A percentile compares a stretch with the other conserved stretches of the same genome.
Conservation (phyloP, 2,888 invertebrate genomes). For the Arenicola marina region DNA sequence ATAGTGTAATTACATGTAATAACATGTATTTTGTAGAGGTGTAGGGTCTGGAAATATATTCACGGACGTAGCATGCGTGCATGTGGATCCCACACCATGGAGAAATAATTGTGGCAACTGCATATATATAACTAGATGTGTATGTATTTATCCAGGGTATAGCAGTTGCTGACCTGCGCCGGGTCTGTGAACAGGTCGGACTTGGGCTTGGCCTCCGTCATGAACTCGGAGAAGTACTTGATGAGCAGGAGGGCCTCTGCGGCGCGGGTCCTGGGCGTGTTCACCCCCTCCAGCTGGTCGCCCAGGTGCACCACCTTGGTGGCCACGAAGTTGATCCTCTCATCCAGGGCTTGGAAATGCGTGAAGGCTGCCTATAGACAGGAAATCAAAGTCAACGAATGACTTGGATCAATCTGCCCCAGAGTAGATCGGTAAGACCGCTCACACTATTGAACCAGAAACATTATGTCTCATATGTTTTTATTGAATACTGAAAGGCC, state of each 20-base stretch:
- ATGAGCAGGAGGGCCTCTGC: slow-evolving; percentile 93
- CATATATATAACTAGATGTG: too few relatives aligned
- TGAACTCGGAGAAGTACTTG: slow-evolving; percentile 88
- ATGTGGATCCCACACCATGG: too few relatives aligned
- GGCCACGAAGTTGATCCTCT: slow-evolving; percentile 94
- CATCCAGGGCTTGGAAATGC: slow-evolving; percentile 89
- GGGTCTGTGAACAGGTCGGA: slow-evolving; percentile 85
- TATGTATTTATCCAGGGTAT: not conserved
- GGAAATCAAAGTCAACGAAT: too few relatives aligned
- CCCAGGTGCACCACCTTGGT: slow-evolving; percentile 98
- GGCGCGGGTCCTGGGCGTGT: slow-evolving; percentile 90
- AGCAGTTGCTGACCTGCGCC: slow-evolving; percentile 25
- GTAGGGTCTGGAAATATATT: too few relatives aligned
- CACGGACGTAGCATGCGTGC: slow-evolving; percentile 42
- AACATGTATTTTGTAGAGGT: too few relatives aligned
- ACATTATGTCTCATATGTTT: too few relatives aligned
- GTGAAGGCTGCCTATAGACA: slow-evolving; percentile 76
- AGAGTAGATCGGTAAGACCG: too few relatives aligned
- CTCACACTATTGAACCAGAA: too few relatives aligned
- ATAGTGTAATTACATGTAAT: too few relatives aligned
- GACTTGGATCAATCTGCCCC: too few relatives aligned
- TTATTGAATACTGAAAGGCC: too few relatives aligned
- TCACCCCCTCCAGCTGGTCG: slow-evolving; percentile 95
- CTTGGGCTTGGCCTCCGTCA: slow-evolving; percentile 81
- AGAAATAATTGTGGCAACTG: too few relatives aligned